A percentile compares a stretch with the other conserved stretches of the same genome.
These are phyloP conservation scores for Pipistrellus nathusii DNA, from an alignment of 2,797 vertebrate species.

Conservation along the genomic window DNA sequence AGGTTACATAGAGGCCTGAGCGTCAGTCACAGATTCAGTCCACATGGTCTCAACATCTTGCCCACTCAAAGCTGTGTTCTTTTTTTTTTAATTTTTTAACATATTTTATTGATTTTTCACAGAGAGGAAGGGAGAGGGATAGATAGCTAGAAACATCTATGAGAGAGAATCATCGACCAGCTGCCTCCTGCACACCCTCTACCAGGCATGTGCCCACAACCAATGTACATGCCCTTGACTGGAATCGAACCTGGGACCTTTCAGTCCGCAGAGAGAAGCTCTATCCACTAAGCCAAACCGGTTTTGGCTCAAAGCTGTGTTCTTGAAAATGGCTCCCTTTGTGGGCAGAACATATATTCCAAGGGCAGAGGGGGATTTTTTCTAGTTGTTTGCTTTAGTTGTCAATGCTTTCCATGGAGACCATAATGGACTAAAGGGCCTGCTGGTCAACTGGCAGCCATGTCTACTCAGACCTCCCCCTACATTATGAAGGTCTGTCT, in stretches of 20 bases:
- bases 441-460: background rate
- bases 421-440: background rate
- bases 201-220: too few species aligned
- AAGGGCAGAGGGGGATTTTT: background rate
- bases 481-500: background rate
- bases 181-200: too few species aligned
- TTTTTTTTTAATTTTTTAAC: too few species aligned
- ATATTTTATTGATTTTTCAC: too few species aligned
- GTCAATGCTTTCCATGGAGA: background rate
- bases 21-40: background rate
- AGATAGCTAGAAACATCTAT: too few species aligned
- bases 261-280: too few species aligned
- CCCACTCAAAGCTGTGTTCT: background rate
- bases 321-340: background rate
- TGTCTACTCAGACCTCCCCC: background rate
- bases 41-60: background rate
- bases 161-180: too few species aligned
- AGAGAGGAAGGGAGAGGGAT: too few species aligned
- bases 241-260: too few species aligned
- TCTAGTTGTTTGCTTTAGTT: background rate
- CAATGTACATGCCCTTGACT: too few species aligned
- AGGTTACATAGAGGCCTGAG: background rate
- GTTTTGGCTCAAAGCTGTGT: background rate
- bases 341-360: background rate
- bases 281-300: too few species aligned